Percentiles rank a stretch among this genome's conserved stretches.
Conservation (phyloP, 2,113 vertebrate species). For the Oncorhynchus mykiss region DNA sequence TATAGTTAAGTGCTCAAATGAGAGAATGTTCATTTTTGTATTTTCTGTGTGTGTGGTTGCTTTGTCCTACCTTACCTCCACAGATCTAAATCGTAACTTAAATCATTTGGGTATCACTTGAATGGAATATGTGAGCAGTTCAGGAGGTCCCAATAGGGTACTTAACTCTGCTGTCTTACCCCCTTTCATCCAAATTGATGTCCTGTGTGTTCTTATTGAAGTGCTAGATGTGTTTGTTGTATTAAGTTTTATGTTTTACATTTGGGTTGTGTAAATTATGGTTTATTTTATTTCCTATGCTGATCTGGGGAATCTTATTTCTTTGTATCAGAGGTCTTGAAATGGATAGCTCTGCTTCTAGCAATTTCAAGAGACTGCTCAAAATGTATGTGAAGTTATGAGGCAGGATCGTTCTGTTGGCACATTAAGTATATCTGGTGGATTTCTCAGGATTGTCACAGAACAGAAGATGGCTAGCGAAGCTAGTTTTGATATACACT, state of each 20-base stretch:
- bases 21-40: neutral
- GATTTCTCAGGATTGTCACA: slow-evolving; percentile 32
- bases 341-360: neutral
- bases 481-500: slow-evolving; percentile 23
- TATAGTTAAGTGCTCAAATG: slow-evolving; percentile 5
- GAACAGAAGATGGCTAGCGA: neutral
- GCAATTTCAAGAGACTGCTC: neutral
- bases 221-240: slow-evolving; percentile 18
- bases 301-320: slow-evolving; percentile 27
- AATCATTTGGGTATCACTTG: neutral
- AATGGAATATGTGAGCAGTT: slow-evolving; percentile 9
- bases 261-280: slow-evolving; percentile 38
- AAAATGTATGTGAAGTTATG: neutral
- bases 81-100: neutral
- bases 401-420: neutral
- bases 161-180: neutral
- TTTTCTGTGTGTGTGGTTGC: slow-evolving; percentile 11
- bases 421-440: slow-evolving; percentile 18
- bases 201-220: slow-evolving; percentile 20
- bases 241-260: slow-evolving; percentile 59
- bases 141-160: neutral
- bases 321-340: slow-evolving; percentile 7
- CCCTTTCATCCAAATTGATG: neutral
- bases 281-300: slow-evolving; percentile 25
- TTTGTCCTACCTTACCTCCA: neutral